Conservation (phyloP, 2,113 vertebrate species). For the Bolborhynchus lineola region DNA sequence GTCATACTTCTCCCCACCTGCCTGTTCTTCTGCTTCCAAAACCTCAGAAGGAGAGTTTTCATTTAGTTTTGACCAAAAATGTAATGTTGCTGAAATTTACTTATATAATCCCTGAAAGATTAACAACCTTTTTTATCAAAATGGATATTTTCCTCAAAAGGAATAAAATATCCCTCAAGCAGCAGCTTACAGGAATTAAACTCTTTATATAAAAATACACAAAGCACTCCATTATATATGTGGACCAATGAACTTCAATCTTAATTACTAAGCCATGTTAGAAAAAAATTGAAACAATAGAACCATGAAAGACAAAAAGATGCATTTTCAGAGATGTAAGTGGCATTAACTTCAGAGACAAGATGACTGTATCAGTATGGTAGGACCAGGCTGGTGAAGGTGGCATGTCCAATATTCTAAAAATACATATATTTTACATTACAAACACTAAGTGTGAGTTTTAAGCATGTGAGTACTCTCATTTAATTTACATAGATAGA, state of each 20-base stretch:
- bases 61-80: neutral
- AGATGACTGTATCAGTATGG: neutral
- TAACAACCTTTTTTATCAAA: neutral
- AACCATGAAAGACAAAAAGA: neutral
- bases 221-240: neutral
- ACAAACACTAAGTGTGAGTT: neutral
- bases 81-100: neutral
- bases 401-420: neutral
- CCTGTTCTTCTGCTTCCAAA: constrained; percentile 19
- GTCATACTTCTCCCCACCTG: neutral
- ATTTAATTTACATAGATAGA: neutral
- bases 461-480: neutral
- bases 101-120: neutral
- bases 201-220: neutral
- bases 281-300: neutral
- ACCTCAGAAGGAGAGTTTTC: neutral
- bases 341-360: neutral
- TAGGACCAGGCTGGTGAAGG: neutral
- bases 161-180: neutral
- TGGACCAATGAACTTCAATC: neutral
- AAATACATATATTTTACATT: neutral
- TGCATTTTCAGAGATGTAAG: neutral
- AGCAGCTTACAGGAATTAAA: neutral
- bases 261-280: neutral
- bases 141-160: neutral